Conservation (phyloP, 2,797 vertebrate genomes). For the Melopsittacus undulatus region DNA sequence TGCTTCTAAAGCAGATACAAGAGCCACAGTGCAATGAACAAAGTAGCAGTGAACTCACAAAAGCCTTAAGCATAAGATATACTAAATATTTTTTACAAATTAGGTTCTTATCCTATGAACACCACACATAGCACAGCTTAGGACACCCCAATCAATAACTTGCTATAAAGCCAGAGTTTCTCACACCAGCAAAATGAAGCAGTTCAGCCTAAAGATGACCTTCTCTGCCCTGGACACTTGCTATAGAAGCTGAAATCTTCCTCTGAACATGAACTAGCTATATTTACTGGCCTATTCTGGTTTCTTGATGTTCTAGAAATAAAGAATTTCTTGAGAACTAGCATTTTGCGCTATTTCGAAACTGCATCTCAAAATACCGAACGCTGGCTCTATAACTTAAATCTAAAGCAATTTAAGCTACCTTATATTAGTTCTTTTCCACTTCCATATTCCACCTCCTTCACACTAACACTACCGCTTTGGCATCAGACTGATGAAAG, state of each 20-base stretch:
- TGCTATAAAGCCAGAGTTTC: not conserved
- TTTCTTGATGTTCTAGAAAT: not conserved
- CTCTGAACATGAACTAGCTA: not conserved
- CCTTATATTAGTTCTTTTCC: not conserved
- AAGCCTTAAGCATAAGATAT: not conserved
- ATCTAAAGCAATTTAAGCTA: not conserved
- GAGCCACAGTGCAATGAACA: not conserved
- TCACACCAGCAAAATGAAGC: not conserved
- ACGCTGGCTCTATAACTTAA: not conserved
- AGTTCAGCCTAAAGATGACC: not conserved
- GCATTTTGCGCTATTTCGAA: not conserved
- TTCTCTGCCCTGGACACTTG: not conserved
- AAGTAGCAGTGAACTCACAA: not conserved
- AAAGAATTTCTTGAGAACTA: not conserved
- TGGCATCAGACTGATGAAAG: not conserved
- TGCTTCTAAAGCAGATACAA: not conserved
- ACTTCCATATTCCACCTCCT: not conserved
- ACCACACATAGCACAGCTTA: not conserved
- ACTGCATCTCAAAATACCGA: not conserved
- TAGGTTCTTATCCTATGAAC: not conserved
- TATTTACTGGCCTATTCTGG: not conserved
- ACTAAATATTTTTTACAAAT: not conserved
- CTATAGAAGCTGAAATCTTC: not conserved
- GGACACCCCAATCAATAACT: not conserved
- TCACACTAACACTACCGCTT: not conserved